A percentile compares a stretch with the other conserved stretches of the same genome.
Conservation (phyloP, 2,113 vertebrate genomes). For the Tragelaphus buxtoni region DNA sequence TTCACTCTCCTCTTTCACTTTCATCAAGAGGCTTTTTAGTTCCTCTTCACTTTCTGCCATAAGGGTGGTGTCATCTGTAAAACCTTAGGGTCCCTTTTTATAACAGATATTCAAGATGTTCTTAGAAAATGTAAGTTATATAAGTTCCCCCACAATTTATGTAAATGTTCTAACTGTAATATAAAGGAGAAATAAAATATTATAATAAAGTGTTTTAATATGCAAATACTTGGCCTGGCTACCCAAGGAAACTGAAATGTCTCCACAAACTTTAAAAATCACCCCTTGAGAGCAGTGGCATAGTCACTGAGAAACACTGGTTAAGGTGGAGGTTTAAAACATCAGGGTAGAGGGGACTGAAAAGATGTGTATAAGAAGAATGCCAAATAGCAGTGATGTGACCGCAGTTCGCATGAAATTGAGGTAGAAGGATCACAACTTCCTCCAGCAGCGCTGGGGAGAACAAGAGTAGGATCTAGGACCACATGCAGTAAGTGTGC, state of each 20-base stretch:
- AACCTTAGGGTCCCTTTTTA: neutral
- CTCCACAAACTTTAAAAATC: neutral
- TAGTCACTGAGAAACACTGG: neutral
- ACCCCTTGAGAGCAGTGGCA: neutral
- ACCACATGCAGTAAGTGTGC: neutral
- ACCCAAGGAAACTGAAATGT: neutral
- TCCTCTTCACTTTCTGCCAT: too few species aligned
- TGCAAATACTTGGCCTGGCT: neutral
- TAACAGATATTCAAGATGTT: neutral
- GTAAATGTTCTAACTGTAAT: neutral
- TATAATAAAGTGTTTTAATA: neutral
- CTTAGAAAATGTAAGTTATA: neutral
- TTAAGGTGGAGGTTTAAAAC: neutral
- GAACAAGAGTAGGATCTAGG: neutral
- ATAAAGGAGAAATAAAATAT: neutral
- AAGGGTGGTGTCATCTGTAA: neutral
- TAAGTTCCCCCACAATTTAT: neutral
- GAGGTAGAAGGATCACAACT: neutral
- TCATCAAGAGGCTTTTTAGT: too few species aligned
- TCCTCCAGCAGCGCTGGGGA: neutral
- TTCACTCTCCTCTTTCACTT: too few species aligned
- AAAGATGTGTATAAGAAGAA: neutral
- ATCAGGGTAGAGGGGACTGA: neutral
- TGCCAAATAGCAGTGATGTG: neutral
- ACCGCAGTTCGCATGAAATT: neutral